These are phyloP conservation scores for Danio kyathit DNA, from an alignment of 2,797 vertebrate species.

Conservation along the genomic window DNA sequence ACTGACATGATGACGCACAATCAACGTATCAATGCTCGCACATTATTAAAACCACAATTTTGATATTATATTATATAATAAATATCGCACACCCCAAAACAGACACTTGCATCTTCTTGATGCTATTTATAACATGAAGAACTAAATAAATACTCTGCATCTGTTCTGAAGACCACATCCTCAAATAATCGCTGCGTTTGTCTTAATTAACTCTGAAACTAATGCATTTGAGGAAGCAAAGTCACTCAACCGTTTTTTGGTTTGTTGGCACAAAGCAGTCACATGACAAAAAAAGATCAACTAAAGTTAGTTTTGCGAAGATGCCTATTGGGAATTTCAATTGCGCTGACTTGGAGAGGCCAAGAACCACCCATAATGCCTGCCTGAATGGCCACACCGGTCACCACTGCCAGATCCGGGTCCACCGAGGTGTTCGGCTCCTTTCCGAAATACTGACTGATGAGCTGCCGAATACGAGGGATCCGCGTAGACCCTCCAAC, in stretches of 20 bases:
- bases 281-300: conserved; percentile 65
- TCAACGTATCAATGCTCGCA: too few relatives aligned
- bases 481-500: conserved; percentile 97
- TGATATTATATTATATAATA: too few relatives aligned
- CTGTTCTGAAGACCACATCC: conserved; percentile 5
- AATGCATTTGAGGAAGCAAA: conserved; percentile 26
- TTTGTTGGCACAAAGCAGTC: conserved; percentile 9
- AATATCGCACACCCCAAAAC: background rate
- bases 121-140: background rate
- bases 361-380: conserved; percentile 97
- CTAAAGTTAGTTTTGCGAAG: conserved; percentile 93
- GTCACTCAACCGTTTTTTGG: conserved; percentile 9
- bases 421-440: conserved; percentile 95
- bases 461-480: conserved; percentile 90
- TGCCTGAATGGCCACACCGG: conserved; percentile 93
- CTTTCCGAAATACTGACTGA: conserved; percentile 92
- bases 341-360: conserved; percentile 96
- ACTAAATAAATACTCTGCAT: conserved; percentile 29
- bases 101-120: background rate
- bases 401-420: conserved; percentile 96
- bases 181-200: background rate
- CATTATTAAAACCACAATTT: too few relatives aligned
- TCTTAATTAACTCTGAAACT: background rate
- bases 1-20: too few relatives aligned
- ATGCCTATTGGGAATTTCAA: conserved; percentile 95